These are phyloP conservation scores for Drosophila pseudotakahashii DNA, from an alignment of 2,888 invertebrate species.

Conservation along the genomic window DNA sequence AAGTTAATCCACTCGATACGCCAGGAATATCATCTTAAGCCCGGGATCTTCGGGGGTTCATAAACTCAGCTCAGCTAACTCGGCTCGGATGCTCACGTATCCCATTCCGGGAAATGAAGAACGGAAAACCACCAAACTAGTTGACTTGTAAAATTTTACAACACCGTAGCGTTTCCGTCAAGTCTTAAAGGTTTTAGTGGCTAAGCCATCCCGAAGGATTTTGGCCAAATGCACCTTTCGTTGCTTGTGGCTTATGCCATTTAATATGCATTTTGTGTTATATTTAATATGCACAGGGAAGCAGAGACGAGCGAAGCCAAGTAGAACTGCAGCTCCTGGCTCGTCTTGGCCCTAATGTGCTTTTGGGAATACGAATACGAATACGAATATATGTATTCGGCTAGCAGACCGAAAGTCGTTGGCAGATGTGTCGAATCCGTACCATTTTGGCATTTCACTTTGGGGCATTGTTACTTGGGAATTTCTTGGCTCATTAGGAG, in stretches of 20 bases:
- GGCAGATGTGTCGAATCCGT: conserved; percentile 48
- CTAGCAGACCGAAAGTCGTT: conserved; percentile 34
- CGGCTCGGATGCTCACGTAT: conserved; percentile 36
- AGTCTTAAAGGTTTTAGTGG: conserved; percentile 74
- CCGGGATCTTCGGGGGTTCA: conserved; percentile 22
- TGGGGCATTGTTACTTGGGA: conserved; percentile 75
- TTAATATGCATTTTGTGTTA: conserved; percentile 83
- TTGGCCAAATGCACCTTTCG: conserved; percentile 57
- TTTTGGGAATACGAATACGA: conserved; percentile 71
- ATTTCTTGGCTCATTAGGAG: conserved; percentile 77
- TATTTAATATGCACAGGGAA: conserved; percentile 80
- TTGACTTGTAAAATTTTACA: conserved; percentile 76
- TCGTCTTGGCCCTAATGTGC: conserved; percentile 73
- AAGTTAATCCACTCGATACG: conserved; percentile 34
- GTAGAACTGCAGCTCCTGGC: conserved; percentile 65
- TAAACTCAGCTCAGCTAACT: conserved; percentile 26
- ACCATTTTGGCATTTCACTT: conserved; percentile 71
- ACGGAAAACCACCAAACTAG: conserved; percentile 51
- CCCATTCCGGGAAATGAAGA: conserved; percentile 55
- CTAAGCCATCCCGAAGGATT: conserved; percentile 59
- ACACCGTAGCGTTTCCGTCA: conserved; percentile 67
- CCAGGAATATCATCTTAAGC: conserved; percentile 28
- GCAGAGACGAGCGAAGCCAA: conserved; percentile 51
- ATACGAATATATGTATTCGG: conserved; percentile 2
- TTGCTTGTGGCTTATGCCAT: conserved; percentile 78